Evolutionary conservation across 1,140 invertebrate genomes (phyloP), one percentile per base, ranked within the genome.

Genomic region (Leptoteleia sp.): DNA sequence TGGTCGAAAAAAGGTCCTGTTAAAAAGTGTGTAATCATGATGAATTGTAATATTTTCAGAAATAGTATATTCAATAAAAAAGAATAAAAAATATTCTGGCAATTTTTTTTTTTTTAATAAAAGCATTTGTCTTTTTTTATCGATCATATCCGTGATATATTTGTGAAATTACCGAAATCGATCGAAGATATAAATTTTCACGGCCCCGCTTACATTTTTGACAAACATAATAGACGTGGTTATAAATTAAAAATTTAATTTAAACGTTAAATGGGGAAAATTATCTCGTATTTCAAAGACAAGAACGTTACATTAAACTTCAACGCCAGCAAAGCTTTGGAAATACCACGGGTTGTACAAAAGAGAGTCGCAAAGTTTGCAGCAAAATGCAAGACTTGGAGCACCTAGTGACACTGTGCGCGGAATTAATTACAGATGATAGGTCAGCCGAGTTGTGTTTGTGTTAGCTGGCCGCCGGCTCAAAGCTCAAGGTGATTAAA

Each of bases 341-440:
- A 68, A 38, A 57, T 13, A 43, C 22, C 52, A 33, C n/a, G 29
- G 33, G 27, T 19, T 8, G 52, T 31, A 67, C 35, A 55, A 55
- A 70, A 70, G 65, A 59, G 48, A 38, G 45, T 15, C 40, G 22
- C 40, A 37, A 59, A 70, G 15, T 59, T 70, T 55, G 27, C 33
- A 29, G 55, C 22, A 57, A 57, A 61, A 27, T 12, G 37, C 35
- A 40, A 50, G 45, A 50, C 52, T 59, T 42, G 9, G 45, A 19
- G 35, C 7, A 17, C 47, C 35, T n/a, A 61, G 54, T 61, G 55
- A 71, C 67, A 43, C 11, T 7, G 54, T 17, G 42, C 47, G 45
- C 54, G 55, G 54, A 61, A 71, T 71, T 71, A 71, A 61, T 71
- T 71, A 71, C 67, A 71, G 67, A 54, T 68, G 43, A 68, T 68